Base-by-base conservation (phyloP, 1,140 invertebrate species). In the Aphis craccivora region DNA sequence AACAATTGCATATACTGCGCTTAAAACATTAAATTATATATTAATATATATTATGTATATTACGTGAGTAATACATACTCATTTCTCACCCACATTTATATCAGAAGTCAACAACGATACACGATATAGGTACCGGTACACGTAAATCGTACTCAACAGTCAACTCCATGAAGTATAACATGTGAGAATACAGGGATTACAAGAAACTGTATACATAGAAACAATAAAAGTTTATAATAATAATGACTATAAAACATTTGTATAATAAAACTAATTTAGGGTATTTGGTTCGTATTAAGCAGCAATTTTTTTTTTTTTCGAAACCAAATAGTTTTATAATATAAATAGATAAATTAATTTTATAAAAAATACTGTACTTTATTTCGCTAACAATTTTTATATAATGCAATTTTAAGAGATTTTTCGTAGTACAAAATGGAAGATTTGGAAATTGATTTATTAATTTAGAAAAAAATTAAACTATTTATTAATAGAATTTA, bases 301-400 rank as follows among this genome's bases (percentile, higher is more conserved):
- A 67, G 37, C 14, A 40, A 90, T 60, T 89, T 37, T 37, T n/a
- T 87, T 40, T 40, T 84, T 51, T 88, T 88, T 51, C 25, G n/a
- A 20, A 90, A 90, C 88, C 88, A 55, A 60, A 53, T 60, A 55
- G 23, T 90, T 91, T 76, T 81, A 91, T 81, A 81, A 91, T 92
- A 81, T 81, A 92, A 81, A 92, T 51, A 91, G 45, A 83, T 83
- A 18, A 81, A 91, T 51, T 30, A 91, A 81, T 48, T 22, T 92
- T 92, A 83, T 92, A 91, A 92, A 92, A 92, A 92, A 92, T 92
- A 92, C 67, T 83, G 90, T 92, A 92, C 90, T 92, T 92, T 92
- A 48, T 37, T 91, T 67, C 25, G 43, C 89, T 90, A 90, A 90
- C 89, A 67, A 67, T 60, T 90, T 67, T 30, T 90, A 90, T 67